phyloP scores from a whole-genome alignment of 2,113 vertebrate species.

The Glaucomys volans region DNA sequence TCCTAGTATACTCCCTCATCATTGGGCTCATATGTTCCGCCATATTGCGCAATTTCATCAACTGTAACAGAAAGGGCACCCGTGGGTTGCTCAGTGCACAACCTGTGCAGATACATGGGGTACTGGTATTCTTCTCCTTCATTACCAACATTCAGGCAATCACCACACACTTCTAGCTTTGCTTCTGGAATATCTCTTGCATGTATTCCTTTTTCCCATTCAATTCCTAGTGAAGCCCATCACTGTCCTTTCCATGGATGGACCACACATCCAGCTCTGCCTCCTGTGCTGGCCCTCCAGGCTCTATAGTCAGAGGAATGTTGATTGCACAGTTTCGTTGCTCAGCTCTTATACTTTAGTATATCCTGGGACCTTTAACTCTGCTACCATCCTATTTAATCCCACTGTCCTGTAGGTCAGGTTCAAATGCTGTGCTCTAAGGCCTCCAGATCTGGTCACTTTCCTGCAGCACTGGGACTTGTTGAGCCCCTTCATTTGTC shows the following conservation, averaged over 20 bases:
- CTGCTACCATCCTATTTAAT: no score
- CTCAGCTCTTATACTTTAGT: no score
- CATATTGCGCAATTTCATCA: background rate
- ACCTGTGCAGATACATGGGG: no score
- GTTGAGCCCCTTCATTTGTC: background rate
- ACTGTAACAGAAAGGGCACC: fast-evolving
- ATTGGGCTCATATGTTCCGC: fast-evolving
- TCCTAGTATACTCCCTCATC: background rate
- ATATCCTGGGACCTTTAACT: no score
- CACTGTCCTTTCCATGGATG: no score
- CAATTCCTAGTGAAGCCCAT: background rate
- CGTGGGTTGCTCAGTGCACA: background rate
- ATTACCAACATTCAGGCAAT: background rate
- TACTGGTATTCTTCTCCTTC: background rate
- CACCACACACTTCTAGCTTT: background rate
- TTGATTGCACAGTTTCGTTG: background rate
- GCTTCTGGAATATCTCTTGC: background rate
- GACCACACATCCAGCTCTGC: background rate
- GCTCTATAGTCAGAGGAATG: background rate
- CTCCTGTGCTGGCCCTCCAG: background rate
- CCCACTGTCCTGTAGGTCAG: no score
- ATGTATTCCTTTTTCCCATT: no score
- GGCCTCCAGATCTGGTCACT: no score
- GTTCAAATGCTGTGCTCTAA: background rate
- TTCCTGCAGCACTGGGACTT: fast-evolving